These are phyloP conservation scores for Orbicella faveolata DNA, from an alignment of 64 coral and sea anemone species.

Conservation along the genomic window DNA sequence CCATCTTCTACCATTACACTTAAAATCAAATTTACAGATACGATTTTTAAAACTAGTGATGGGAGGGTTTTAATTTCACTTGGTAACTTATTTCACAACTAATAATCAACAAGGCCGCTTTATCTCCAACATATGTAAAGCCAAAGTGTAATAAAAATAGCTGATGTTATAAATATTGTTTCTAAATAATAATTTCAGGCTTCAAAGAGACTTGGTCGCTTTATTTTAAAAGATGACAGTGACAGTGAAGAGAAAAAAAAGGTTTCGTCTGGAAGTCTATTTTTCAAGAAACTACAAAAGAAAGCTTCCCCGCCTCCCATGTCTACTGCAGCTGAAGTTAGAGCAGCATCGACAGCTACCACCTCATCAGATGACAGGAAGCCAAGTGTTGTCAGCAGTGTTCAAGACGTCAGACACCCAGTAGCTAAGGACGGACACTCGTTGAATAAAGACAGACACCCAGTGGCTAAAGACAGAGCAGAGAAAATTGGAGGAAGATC, in stretches of 20 bases:
- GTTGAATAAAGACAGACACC: neutral
- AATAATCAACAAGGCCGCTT: too few species aligned
- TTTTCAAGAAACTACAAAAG: slow-evolving; percentile 69
- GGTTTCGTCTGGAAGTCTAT: slow-evolving; percentile 71
- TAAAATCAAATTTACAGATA: too few species aligned
- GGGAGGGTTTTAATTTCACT: too few species aligned
- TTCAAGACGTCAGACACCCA: neutral
- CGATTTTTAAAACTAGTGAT: too few species aligned
- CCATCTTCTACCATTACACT: too few species aligned
- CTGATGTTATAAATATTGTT: neutral
- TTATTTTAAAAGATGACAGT: slow-evolving; percentile 72
- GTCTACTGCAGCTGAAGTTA: slow-evolving; percentile 36
- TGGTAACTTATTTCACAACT: too few species aligned
- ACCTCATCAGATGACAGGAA: slow-evolving; percentile 12
- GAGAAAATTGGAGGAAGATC: slow-evolving; percentile 3
- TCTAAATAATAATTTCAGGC: slow-evolving; percentile 10
- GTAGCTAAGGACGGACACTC: neutral
- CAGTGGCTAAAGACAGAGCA: slow-evolving; percentile 27
- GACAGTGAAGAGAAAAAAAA: slow-evolving; percentile 55
- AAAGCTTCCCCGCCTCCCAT: slow-evolving; percentile 55
- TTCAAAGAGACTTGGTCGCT: slow-evolving; percentile 77
- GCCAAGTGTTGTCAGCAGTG: neutral
- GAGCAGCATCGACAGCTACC: slow-evolving; percentile 4
- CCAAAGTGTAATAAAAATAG: neutral
- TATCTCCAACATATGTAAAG: neutral